Evolutionary conservation across 2,888 invertebrate genomes (phyloP).

Genomic region (Tenthredo livida): DNA sequence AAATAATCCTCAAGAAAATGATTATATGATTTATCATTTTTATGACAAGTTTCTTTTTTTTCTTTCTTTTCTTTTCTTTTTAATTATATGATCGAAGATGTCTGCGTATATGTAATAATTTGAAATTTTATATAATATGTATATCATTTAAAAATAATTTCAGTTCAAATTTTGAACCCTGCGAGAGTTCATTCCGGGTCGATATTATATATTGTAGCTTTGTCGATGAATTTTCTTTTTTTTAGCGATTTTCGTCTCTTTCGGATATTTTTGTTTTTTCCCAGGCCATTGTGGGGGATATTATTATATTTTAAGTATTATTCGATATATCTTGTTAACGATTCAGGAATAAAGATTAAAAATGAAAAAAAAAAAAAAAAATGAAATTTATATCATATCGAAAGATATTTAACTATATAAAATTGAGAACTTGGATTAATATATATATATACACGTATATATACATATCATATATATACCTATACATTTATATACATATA

Average conservation of each 20-base stretch:
- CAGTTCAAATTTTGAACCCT: slow-evolving; percentile 18
- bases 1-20: not conserved
- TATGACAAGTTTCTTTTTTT: not conserved
- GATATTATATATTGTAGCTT: slow-evolving; percentile 71
- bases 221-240: slow-evolving; percentile 75
- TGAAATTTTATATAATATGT: not conserved
- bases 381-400: not conserved
- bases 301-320: slow-evolving; percentile 5
- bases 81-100: not conserved
- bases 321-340: slow-evolving; percentile 22
- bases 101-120: not conserved
- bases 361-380: not conserved
- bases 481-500: not conserved
- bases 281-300: not conserved
- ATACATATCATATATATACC: not conserved
- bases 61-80: too few species aligned
- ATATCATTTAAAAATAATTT: slow-evolving; percentile 14
- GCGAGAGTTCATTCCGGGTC: slow-evolving; percentile 60
- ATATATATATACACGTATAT: not conserved
- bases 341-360: not conserved
- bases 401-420: slow-evolving; percentile 9
- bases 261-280: slow-evolving; percentile 64
- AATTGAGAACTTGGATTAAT: not conserved
- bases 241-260: slow-evolving; percentile 74
- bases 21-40: not conserved